Conservation (phyloP, 1,140 invertebrate genomes). For the Druon quercuslanigerum region DNA sequence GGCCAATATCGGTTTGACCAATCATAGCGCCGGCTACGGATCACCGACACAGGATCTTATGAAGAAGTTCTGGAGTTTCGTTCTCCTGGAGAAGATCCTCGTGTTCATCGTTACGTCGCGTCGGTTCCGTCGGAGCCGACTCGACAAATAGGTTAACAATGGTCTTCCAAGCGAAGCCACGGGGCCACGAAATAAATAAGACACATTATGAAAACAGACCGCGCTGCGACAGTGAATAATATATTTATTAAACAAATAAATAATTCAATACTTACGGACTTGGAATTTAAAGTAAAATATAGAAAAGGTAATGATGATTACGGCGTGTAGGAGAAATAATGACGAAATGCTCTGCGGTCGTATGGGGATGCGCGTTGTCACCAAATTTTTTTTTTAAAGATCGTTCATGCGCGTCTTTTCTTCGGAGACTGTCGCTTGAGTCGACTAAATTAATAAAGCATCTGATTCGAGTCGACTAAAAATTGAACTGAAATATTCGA, state of each 20-base stretch:
- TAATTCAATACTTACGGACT: conserved; percentile 14
- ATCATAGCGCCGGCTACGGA: conserved; percentile 35
- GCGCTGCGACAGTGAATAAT: conserved; percentile 8
- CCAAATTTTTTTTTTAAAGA: background rate
- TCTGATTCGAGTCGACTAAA: background rate
- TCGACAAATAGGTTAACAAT: conserved; percentile 40
- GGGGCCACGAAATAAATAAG: conserved; percentile 31
- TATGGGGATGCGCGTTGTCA: conserved; percentile 17
- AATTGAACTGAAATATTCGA: background rate
- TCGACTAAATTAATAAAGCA: conserved; percentile 3
- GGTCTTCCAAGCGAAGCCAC: conserved; percentile 49
- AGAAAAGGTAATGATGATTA: background rate
- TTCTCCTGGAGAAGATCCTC: conserved; percentile 38
- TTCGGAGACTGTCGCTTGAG: conserved; percentile 5
- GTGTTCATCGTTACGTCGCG: conserved; percentile 11
- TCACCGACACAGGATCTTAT: conserved; percentile 34
- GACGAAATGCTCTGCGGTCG: background rate
- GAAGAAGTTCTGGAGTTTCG: conserved; percentile 33
- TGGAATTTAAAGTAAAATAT: conserved; percentile 13
- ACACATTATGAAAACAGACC: conserved; percentile 12
- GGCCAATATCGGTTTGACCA: conserved; percentile 40
- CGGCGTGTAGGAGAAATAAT: background rate
- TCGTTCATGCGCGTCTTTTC: background rate
- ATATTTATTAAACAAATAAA: conserved; percentile 18
- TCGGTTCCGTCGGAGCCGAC: conserved; percentile 24